Percentiles rank a stretch among this genome's conserved stretches.
Evolutionary conservation across 2,113 vertebrate species (phyloP).

Genomic region (Charina bottae): DNA sequence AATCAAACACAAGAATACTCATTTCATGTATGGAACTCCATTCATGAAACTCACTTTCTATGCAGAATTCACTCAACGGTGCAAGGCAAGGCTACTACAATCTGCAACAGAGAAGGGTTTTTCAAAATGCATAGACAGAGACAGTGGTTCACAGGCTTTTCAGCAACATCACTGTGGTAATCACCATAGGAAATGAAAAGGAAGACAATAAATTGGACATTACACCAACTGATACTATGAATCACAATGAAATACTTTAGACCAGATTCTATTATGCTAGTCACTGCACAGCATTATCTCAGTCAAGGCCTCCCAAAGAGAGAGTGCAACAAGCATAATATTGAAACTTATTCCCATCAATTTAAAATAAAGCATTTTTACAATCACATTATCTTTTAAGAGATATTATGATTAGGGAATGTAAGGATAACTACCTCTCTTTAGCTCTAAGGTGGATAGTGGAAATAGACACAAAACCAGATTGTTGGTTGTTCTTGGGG

Average conservation of each 20-base stretch:
- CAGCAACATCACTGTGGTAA: conserved; percentile 64
- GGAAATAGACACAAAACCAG: background rate
- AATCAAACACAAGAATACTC: background rate
- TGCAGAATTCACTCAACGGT: background rate
- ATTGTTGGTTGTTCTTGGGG: background rate
- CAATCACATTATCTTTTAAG: background rate
- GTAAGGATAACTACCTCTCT: background rate
- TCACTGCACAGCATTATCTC: background rate
- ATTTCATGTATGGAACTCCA: background rate
- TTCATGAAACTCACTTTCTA: background rate
- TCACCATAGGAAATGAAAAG: conserved; percentile 26
- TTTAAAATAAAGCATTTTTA: conserved; percentile 3
- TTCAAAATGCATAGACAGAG: background rate
- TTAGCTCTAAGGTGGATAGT: background rate
- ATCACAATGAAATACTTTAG: conserved; percentile 3
- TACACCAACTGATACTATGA: conserved; percentile 17
- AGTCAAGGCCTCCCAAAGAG: background rate
- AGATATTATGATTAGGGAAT: conserved; percentile 11
- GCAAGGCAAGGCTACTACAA: no score
- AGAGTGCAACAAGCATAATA: background rate
- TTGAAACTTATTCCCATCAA: conserved; percentile 9
- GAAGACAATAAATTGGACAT: conserved; percentile 64
- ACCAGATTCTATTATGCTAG: background rate
- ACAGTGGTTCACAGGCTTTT: conserved; percentile 40
- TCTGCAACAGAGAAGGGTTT: background rate